Percentiles rank a stretch among this genome's conserved stretches.
Conservation (phyloP, 2,797 vertebrate genomes). For the Pangasius krempfi region DNA sequence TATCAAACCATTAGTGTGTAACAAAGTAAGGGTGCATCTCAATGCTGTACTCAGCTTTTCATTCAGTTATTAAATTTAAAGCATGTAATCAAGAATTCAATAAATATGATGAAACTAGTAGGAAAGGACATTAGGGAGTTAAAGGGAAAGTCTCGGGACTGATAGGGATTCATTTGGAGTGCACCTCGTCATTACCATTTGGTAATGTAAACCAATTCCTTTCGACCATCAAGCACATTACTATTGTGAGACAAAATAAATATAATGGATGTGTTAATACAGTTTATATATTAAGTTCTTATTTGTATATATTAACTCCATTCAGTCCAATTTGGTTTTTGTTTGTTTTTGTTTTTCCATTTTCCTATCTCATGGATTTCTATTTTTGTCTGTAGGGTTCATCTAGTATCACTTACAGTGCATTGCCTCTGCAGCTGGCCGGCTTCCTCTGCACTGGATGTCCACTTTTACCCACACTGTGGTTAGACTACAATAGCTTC, state of each 20-base stretch:
- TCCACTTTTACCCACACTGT: constrained; percentile 14
- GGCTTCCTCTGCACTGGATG: neutral
- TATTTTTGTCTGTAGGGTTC: constrained; percentile 30
- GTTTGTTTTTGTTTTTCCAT: neutral
- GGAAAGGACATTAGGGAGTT: neutral
- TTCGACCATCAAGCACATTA: neutral
- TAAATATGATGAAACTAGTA: neutral
- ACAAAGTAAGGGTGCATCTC: neutral
- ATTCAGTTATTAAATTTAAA: neutral
- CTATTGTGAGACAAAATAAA: neutral
- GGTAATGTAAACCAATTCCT: neutral
- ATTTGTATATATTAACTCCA: neutral
- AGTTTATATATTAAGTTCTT: neutral
- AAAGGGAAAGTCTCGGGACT: neutral
- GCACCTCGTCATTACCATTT: neutral
- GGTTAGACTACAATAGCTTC: constrained; percentile 36
- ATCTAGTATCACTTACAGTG: constrained; percentile 43
- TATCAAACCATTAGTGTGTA: neutral
- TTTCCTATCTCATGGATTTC: constrained; percentile 29
- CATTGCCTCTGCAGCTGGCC: constrained; percentile 46
- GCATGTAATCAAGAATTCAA: neutral
- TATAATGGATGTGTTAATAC: neutral
- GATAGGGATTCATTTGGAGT: neutral
- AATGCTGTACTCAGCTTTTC: neutral
- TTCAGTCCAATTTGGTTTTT: constrained; percentile 3